A percentile compares a stretch with the other conserved stretches of the same genome.
Evolutionary conservation across 2,113 vertebrate species (phyloP).

Genomic region (Zosterops borbonicus): DNA sequence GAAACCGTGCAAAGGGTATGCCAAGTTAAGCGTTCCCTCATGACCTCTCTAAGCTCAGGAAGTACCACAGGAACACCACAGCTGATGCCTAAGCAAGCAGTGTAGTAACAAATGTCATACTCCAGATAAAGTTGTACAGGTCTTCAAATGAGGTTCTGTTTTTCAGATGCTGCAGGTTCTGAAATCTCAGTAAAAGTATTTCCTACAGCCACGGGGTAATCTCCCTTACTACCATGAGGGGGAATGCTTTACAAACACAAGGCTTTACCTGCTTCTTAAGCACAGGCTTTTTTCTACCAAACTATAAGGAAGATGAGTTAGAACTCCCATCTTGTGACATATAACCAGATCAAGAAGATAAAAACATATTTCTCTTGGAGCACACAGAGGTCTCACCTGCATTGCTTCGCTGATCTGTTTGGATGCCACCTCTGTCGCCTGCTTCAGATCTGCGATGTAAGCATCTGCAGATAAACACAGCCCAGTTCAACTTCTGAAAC

Average conservation of each 20-base stretch:
- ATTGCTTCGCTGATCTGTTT: slow-evolving; percentile 77
- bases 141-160: neutral
- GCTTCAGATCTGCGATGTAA: slow-evolving; percentile 73
- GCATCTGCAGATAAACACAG: slow-evolving; percentile 56
- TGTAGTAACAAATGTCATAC: neutral
- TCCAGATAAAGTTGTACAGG: neutral
- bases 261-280: neutral
- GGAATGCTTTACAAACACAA: neutral
- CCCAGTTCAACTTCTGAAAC: neutral
- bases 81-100: neutral
- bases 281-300: neutral
- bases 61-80: neutral
- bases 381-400: slow-evolving; percentile 77
- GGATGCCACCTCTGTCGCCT: slow-evolving; percentile 69
- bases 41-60: neutral
- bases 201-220: neutral
- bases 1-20: neutral
- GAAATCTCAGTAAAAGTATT: neutral
- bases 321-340: neutral
- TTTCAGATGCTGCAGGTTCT: neutral
- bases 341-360: neutral
- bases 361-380: neutral
- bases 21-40: neutral
- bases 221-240: neutral
- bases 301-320: neutral